Conservation (phyloP, 1,140 invertebrate species). For the Plectrocnemia conspersa region DNA sequence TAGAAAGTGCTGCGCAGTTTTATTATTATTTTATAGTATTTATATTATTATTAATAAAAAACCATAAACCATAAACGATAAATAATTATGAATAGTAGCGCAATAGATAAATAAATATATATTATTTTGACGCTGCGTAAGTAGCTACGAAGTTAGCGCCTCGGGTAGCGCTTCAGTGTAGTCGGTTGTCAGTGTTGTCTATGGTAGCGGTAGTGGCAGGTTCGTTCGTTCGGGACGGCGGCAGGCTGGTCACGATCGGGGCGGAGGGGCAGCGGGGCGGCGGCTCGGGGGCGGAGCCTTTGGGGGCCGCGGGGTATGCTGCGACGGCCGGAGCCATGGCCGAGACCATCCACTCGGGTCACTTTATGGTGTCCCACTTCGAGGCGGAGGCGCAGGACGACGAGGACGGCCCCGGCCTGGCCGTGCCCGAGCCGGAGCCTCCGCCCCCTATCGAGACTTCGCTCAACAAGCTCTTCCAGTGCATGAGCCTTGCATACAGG, state of each 20-base stretch:
- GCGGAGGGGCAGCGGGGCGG: background rate
- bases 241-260: background rate
- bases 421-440: slow-evolving; percentile 59
- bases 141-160: no score
- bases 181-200: no score
- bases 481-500: slow-evolving; percentile 96
- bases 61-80: no score
- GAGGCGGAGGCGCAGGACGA: slow-evolving; percentile 88
- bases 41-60: no score
- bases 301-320: background rate
- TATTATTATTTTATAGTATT: no score
- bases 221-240: background rate
- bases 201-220: no score
- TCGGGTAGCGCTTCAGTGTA: no score
- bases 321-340: background rate
- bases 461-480: slow-evolving; percentile 91
- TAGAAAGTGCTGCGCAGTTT: no score
- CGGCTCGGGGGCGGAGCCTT: background rate
- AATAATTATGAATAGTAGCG: no score
- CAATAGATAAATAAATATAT: no score
- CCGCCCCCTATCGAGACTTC: slow-evolving; percentile 76
- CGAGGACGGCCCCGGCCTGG: slow-evolving; percentile 69
- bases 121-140: no score
- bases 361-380: slow-evolving; percentile 97
- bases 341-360: slow-evolving; percentile 82